A percentile compares a stretch with the other conserved stretches of the same genome.
These are phyloP conservation scores for Bombylius major DNA, from an alignment of 2,888 invertebrate species.

Conservation along the genomic window DNA sequence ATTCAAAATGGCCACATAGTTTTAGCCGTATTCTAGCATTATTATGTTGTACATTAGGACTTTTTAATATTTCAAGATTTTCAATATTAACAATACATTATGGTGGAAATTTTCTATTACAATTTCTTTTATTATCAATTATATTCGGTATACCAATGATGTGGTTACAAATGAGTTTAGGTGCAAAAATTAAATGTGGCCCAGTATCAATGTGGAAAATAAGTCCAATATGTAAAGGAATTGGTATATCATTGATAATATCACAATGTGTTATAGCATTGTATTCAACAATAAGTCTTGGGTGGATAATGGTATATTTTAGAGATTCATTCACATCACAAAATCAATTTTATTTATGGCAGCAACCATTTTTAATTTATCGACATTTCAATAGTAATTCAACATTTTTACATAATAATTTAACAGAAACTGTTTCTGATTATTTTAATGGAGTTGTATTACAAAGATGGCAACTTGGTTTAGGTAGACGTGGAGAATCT, in stretches of 20 bases:
- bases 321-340: constrained; percentile 74
- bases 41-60: constrained; percentile 72
- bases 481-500: constrained; percentile 29
- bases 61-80: constrained; percentile 80
- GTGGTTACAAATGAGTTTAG: constrained; percentile 72
- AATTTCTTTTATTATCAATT: constrained; percentile 72
- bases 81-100: constrained; percentile 76
- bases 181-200: constrained; percentile 71
- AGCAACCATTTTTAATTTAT: constrained; percentile 57
- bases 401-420: constrained; percentile 31
- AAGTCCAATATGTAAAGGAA: constrained; percentile 82
- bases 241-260: constrained; percentile 68
- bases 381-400: constrained; percentile 46
- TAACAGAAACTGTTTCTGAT: constrained; percentile 67
- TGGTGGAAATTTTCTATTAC: constrained; percentile 76
- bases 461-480: constrained; percentile 36
- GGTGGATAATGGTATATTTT: constrained; percentile 84
- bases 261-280: constrained; percentile 71
- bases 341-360: constrained; percentile 68
- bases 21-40: constrained; percentile 71
- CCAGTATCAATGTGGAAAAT: constrained; percentile 89
- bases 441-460: constrained; percentile 78
- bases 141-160: constrained; percentile 73
- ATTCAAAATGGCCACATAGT: constrained; percentile 49
- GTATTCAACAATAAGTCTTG: constrained; percentile 78